phyloP scores from a whole-genome alignment of 2,888 invertebrate genomes.

The Caenorhabditis doughertyi region DNA sequence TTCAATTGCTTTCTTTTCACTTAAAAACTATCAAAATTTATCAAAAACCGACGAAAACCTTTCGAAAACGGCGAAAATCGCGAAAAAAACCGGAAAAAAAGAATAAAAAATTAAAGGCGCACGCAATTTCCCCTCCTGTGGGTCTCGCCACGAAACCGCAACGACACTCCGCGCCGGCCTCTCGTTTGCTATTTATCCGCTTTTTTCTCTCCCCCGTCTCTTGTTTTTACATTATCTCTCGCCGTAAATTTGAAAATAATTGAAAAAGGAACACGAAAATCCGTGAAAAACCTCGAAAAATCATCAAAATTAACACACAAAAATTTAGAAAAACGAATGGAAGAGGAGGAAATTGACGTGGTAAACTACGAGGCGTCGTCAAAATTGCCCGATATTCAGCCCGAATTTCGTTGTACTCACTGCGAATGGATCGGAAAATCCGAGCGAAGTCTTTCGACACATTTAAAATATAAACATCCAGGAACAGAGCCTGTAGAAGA shows the following conservation, averaged over 20 bases:
- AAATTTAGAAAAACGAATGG: constrained; percentile 14
- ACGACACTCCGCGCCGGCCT: constrained; percentile 42
- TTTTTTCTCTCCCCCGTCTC: constrained; percentile 33
- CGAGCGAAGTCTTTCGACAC: constrained; percentile 9
- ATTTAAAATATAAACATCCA: constrained; percentile 28
- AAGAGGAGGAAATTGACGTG: constrained; percentile 51
- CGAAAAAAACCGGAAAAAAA: neutral
- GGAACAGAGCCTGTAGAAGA: neutral
- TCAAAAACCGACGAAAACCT: no score
- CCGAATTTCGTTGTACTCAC: constrained; percentile 7
- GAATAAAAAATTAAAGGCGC: constrained; percentile 39
- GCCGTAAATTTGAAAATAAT: constrained; percentile 23
- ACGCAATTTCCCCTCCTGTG: neutral
- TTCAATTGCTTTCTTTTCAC: no score
- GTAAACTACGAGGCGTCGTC: constrained; percentile 17
- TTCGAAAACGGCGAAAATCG: no score
- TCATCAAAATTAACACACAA: neutral
- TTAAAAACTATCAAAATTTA: no score
- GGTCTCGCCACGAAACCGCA: constrained; percentile 52
- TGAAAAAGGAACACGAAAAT: neutral
- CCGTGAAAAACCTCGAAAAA: neutral
- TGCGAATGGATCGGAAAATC: constrained; percentile 34
- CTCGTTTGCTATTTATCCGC: constrained; percentile 19
- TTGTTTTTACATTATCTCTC: constrained; percentile 14
- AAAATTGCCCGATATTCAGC: neutral